These are phyloP conservation scores for Mechanitis mazaeus DNA, from an alignment of 2,888 invertebrate species.

Conservation along the genomic window DNA sequence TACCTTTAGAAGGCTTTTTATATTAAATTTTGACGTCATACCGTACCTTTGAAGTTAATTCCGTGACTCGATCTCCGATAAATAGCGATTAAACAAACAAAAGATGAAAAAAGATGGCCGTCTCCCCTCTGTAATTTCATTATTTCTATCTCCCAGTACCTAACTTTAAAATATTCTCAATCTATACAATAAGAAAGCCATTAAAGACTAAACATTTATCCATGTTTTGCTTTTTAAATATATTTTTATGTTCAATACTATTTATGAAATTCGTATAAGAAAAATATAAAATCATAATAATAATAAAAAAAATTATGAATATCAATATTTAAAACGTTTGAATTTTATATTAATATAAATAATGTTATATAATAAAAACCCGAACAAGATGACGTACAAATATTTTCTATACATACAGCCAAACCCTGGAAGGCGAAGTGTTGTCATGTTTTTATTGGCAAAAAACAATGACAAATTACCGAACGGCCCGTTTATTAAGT, in stretches of 20 bases:
- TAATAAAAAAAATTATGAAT: too few species aligned
- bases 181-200: slow-evolving; percentile 1
- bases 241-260: too few species aligned
- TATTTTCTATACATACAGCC: too few species aligned
- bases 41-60: slow-evolving; percentile 63
- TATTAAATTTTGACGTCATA: slow-evolving; percentile 59
- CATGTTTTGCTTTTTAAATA: too few species aligned
- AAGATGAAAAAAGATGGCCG: slow-evolving; percentile 44
- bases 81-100: slow-evolving; percentile 66
- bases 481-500: slow-evolving; percentile 59
- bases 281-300: too few species aligned
- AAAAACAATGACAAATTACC: slow-evolving; percentile 71
- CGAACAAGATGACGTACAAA: too few species aligned
- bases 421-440: slow-evolving; percentile 27
- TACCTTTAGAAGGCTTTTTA: slow-evolving; percentile 12
- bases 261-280: too few species aligned
- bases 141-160: slow-evolving; percentile 48
- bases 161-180: slow-evolving; percentile 34
- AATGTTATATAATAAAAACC: too few species aligned
- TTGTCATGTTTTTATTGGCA: slow-evolving; percentile 70
- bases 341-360: too few species aligned
- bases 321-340: too few species aligned
- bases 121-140: slow-evolving; percentile 54
- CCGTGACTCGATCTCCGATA: slow-evolving; percentile 55
- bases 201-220: neutral